Evolutionary conservation across 2,888 invertebrate species (phyloP).

Genomic region (Dione juno): DNA sequence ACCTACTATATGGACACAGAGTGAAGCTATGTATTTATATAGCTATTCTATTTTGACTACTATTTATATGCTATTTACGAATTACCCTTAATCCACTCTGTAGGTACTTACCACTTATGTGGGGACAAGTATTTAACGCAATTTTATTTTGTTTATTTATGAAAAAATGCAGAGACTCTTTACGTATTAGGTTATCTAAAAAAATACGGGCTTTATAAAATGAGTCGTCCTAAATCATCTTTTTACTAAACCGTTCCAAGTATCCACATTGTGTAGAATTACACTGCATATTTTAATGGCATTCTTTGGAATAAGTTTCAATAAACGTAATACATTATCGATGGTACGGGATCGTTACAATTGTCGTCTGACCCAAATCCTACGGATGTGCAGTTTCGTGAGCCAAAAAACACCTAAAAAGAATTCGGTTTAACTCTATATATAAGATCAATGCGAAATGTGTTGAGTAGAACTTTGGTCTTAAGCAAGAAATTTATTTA

Average conservation of each 20-base stretch:
- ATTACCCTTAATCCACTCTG: too few species aligned
- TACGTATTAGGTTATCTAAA: too few species aligned
- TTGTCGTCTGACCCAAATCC: slow-evolving; percentile 79
- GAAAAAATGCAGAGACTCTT: too few species aligned
- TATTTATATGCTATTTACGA: too few species aligned
- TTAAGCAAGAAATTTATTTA: not conserved
- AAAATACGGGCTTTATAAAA: not conserved
- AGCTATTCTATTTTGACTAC: too few species aligned
- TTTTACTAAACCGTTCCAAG: slow-evolving; percentile 27
- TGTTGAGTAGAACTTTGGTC: slow-evolving; percentile 21
- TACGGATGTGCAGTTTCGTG: slow-evolving; percentile 70
- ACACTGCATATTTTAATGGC: slow-evolving; percentile 32
- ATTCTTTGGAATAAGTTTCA: slow-evolving; percentile 41
- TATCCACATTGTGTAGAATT: slow-evolving; percentile 11
- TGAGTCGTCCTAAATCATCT: not conserved
- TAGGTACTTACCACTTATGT: too few species aligned
- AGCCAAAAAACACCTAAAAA: slow-evolving; percentile 66
- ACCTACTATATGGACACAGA: too few species aligned
- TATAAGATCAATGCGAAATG: slow-evolving; percentile 46
- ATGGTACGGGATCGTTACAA: slow-evolving; percentile 51
- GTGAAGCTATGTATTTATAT: too few species aligned
- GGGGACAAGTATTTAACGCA: too few species aligned
- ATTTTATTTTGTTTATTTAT: too few species aligned
- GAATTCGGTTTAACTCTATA: slow-evolving; percentile 68
- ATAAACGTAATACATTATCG: slow-evolving; percentile 43